phyloP scores from a whole-genome alignment of 2,888 invertebrate species.

The Tachina fera region DNA sequence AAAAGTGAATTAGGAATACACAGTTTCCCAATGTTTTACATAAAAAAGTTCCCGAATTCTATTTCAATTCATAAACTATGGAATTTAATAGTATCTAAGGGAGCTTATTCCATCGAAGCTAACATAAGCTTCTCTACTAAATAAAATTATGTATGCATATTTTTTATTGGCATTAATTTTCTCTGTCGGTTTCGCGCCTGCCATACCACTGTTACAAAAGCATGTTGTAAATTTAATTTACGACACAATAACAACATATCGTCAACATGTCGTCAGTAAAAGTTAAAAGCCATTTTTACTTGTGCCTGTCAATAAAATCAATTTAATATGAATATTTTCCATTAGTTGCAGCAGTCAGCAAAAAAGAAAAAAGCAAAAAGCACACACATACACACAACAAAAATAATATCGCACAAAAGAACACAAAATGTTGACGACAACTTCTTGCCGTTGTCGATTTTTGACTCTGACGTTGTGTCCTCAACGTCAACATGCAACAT shows the following conservation, averaged over 20 bases:
- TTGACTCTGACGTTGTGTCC: slow-evolving; percentile 50
- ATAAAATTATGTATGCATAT: background rate
- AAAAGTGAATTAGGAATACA: no score
- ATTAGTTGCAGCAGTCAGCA: slow-evolving; percentile 77
- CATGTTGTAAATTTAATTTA: slow-evolving; percentile 69
- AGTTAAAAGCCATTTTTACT: slow-evolving; percentile 71
- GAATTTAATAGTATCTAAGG: no score
- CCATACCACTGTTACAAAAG: slow-evolving; percentile 59
- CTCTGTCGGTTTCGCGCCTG: background rate
- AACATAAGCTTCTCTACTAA: no score
- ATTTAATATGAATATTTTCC: slow-evolving; percentile 81
- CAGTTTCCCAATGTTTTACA: no score
- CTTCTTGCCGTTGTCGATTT: slow-evolving; percentile 50
- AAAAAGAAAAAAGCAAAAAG: slow-evolving; percentile 16
- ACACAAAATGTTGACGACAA: slow-evolving; percentile 64
- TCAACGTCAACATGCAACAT: slow-evolving; percentile 51
- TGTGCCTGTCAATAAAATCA: slow-evolving; percentile 80
- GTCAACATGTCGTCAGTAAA: slow-evolving; percentile 73
- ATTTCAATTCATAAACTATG: no score
- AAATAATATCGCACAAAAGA: slow-evolving; percentile 13
- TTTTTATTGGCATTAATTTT: background rate
- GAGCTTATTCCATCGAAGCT: no score
- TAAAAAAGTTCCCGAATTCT: no score
- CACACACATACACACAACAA: slow-evolving; percentile 15
- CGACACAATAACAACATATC: slow-evolving; percentile 71